Evolutionary conservation across 2,888 invertebrate genomes (phyloP), one percentile per base, ranked within the genome.

Genomic region (Amphimallon solstitiale): DNA sequence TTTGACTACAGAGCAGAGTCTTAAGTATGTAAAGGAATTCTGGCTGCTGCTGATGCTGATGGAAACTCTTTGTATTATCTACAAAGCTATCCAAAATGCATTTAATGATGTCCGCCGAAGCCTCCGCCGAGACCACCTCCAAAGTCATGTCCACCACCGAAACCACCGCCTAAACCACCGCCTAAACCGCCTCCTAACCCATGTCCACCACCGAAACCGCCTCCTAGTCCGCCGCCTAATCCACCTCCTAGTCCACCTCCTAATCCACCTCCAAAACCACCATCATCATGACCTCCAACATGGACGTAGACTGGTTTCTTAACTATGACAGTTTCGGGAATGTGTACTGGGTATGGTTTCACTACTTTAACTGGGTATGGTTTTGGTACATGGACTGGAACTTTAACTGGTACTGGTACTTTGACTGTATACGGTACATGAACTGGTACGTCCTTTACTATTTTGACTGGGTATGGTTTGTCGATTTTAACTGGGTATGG

Each of bases 331-430:
- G 64, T 65, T 61, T 67, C 64, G 5, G 54, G 67, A 37, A 67
- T 46, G 23, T 54, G 64, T 7, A 65, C 64, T 43, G 67, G 67
- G 10, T 65, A 38, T 34, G 61, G 67, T 54, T 67, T 67, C 23
- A 17, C 6, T 14, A 67, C 67, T 61, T 67, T 64, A 34, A 67
- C 67, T 14, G 67, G 67, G 62, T 67, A 67, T 7, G 67, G 67
- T 34, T 67, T 23, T 17, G 67, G 67, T 38, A 67, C 65, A 35
- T 60, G 64, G 2, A 65, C 52, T 23, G 67, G 54, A 23, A 67
- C 65, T 38, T 67, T 64, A 9, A 67, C 67, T 61, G 64, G 64
- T 35, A 61, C 34, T 56, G 67, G 67, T 12, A 67, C 60, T 23
- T 67, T 67, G 4, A 67, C 67, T 21, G 67, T 54, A 5, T 52